Evolutionary conservation across 2,888 invertebrate species (phyloP), one percentile per base, ranked within the genome.

Genomic region (Idaea dimidiata): DNA sequence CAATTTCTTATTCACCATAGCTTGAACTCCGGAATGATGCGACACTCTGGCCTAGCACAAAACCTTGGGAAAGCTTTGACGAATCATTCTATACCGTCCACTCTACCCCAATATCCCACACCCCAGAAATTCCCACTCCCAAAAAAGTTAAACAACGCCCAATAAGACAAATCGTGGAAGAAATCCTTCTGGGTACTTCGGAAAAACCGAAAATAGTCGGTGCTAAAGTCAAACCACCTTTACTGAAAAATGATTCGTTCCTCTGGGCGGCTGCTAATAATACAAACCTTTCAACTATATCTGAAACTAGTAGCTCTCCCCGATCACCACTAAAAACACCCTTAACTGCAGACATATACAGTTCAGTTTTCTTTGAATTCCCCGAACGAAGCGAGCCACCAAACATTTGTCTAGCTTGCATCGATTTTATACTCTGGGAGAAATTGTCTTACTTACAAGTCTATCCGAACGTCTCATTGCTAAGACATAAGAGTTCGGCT

Each of bases 401-500:
- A 0, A 78, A 87, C 59, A 74, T 79, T 0, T 80, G 75, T 53
- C 72, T 91, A 33, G 82, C 86, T 0, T 89, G 87, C 63, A 82
- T 91, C 65, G 88, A 93, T 63, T 82, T 93, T 14, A 91, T 93
- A 66, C 73, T 92, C 8, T 92, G 93, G 92, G 91, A 93, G 62
- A 79, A 86, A 32, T 68, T 91, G 8, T 81, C 88, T 0, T 82
- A 82, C 59, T 76, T 78, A 57, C 76, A 81, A 17, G 80, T 91
- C 0, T 86, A 84, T 65, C 91, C 91, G 0, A 89, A 88, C 62
- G 84, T 91, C 1, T 86, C 86, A 0, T 65, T 91, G 16, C 65
- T 87, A 1, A 81, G 79, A 59, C 80, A 83, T 6, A 81, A 79
- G 59, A 82, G 84, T 62, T 77, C 71, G 17, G 70, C 78, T 7